Percentiles rank a stretch among this genome's conserved stretches.
These are phyloP conservation scores for Yponomeuta plumbellus DNA, from an alignment of 2,888 invertebrate species.

Conservation along the genomic window DNA sequence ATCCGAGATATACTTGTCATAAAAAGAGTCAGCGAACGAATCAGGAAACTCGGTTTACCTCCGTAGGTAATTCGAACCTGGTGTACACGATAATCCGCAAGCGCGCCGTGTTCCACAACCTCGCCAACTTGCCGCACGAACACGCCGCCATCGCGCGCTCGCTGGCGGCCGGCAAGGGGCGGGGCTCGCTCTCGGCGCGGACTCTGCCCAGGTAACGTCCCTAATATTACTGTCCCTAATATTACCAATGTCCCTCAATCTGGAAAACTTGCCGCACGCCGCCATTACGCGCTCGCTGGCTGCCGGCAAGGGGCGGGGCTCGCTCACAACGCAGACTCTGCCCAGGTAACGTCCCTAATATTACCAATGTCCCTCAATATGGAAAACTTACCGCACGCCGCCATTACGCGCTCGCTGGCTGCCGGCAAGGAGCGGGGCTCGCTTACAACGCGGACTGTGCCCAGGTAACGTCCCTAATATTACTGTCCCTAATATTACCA, in stretches of 20 bases:
- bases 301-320: constrained; percentile 33
- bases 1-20: no score
- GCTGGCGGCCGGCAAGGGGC: constrained; percentile 47
- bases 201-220: constrained; percentile 34
- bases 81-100: constrained; percentile 99
- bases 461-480: constrained; percentile 30
- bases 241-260: constrained; percentile 83
- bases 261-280: constrained; percentile 95
- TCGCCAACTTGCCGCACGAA: constrained; percentile 98
- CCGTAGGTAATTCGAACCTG: constrained; percentile 94
- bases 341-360: constrained; percentile 32
- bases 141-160: constrained; percentile 91
- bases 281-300: constrained; percentile 88
- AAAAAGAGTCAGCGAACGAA: no score
- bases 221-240: no score
- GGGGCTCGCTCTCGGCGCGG: constrained; percentile 31
- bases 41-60: background rate
- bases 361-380: constrained; percentile 86
- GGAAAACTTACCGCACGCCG: constrained; percentile 94
- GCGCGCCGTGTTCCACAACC: constrained; percentile 96
- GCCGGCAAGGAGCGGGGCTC: constrained; percentile 33
- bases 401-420: constrained; percentile 86
- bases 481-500: no score
- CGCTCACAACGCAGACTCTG: constrained; percentile 29
- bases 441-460: constrained; percentile 27